Base-by-base conservation (phyloP, 2,888 invertebrate genomes). In the Allolobophora icterica region DNA sequence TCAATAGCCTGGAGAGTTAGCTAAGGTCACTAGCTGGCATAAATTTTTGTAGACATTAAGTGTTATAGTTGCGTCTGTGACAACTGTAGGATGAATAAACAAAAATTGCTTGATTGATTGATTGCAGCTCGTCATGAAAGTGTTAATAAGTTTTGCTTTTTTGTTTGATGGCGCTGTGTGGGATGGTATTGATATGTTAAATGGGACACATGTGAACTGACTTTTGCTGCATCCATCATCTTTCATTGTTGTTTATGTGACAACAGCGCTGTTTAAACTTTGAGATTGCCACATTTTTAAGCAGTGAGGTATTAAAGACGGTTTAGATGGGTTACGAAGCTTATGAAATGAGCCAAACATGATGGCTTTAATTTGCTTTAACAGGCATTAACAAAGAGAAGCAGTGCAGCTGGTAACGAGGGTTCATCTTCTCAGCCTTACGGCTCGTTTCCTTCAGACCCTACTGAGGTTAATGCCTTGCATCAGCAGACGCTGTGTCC, bases 321-420 rank as follows among this genome's bases (percentile, higher is more conserved):
- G 52, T 52, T 52, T 24, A 8, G 52, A 30, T 71, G n/a, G 71
- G 71, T n/a, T 45, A 71, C 71, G n/a, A 71, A 71, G 30, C 71
- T n/a, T 30, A 71, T 71, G 71, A 30, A n/a, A 71, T 24, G n/a
- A 71, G 1, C 71, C 30, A 71, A n/a, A 71, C n/a, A n/a, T 34
- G 52, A 19, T 52, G 17, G 83, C 21, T 30, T 33, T 33, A 71
- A 58, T 52, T 35, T 71, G 38, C 34, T 90, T 52, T 13, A 0
- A 24, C 3, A 42, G 52, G 89, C 89, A 19, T 52, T 52, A 35
- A 87, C 87, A 87, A 87, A 87, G 87, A 34, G 87, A 34, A 87
- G 87, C 38, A 87, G 38, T 87, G 87, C 87, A 24, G 87, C 35
- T 87, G 87, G 87, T 34, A 87, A 87, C 30, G 87, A 87, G n/a